Evolutionary conservation across 2,113 vertebrate species (phyloP).

Genomic region (Odontesthes bonariensis): DNA sequence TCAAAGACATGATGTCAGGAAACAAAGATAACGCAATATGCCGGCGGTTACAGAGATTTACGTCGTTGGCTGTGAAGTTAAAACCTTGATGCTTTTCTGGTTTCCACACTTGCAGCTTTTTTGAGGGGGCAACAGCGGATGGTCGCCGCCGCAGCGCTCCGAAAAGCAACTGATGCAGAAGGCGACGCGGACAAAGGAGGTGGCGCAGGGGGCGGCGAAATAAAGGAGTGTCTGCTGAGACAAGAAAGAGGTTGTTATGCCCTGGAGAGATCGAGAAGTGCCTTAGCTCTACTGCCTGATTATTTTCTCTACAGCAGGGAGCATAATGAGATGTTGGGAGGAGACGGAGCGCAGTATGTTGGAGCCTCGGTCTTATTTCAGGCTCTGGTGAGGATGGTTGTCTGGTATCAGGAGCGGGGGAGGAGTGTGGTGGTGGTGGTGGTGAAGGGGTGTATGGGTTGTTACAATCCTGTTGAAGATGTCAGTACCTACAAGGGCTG

Average conservation of each 20-base stretch:
- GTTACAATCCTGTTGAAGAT: constrained; percentile 70
- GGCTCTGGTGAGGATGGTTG: constrained; percentile 65
- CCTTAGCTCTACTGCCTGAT: constrained; percentile 52
- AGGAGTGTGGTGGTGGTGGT: constrained; percentile 23
- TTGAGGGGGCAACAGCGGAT: background rate
- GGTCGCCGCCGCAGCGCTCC: background rate
- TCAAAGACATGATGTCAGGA: constrained; percentile 28
- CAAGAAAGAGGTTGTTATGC: constrained; percentile 48
- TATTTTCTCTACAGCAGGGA: constrained; percentile 62
- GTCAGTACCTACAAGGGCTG: constrained; percentile 68
- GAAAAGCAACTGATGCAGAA: constrained; percentile 41
- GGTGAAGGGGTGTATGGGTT: constrained; percentile 31
- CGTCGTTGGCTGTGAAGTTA: constrained; percentile 25
- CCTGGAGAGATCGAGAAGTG: constrained; percentile 55
- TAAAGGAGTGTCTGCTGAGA: constrained; percentile 57
- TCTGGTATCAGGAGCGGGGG: constrained; percentile 55
- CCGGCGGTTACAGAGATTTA: constrained; percentile 24
- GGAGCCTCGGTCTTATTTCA: constrained; percentile 65
- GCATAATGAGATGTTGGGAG: constrained; percentile 70
- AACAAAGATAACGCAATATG: constrained; percentile 37
- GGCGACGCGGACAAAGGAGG: constrained; percentile 9
- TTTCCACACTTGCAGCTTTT: constrained; percentile 19
- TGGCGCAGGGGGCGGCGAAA: constrained; percentile 13
- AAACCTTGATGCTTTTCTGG: constrained; percentile 40
- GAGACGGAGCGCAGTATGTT: constrained; percentile 35